Evolutionary conservation across 2,113 vertebrate species (phyloP), one percentile per base, ranked within the genome.

Genomic region (Rhinoptilus africanus): DNA sequence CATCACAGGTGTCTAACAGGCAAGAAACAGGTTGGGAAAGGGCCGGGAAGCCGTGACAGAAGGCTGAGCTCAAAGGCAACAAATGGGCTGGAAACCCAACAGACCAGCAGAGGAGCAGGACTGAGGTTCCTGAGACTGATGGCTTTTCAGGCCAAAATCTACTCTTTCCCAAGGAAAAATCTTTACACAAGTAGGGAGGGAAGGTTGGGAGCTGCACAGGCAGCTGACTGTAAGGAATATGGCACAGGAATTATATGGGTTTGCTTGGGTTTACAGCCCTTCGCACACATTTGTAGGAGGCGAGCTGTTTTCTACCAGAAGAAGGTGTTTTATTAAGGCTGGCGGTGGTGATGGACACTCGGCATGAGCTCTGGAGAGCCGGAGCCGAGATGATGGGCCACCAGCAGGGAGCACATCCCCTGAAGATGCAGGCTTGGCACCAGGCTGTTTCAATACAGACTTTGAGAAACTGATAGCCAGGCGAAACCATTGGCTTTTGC

Each of bases 171-270:
- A 69, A 27, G 59, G 27, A 80, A 51, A 89, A 83, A 32, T 47
- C 35, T 83, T 79, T 63, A 53, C 37, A 35, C 32, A 32, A 54
- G 47, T 22, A 57, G 41, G 17, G 22, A 41, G 30, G 20, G 20
- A 89, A 80, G 10, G 17, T 0, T 59, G 28, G 63, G 63, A 73
- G 34, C 39, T 89, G 43, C 9, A 3, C 17, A 34, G 48, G 6
- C 2, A 3, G 14, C 53, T 76, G 67, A 34, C 26, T 1, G 1
- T 35, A 69, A 87, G 30, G 35, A 84, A 35, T 22, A 43, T 0
- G 0, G 41, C 41, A 37, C 28, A 13, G 12, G 48, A 26, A 63
- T n/a, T 28, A 23, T 6, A n/a, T 0, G 2, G 10, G 12, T 51
- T 76, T 75, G 22, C 50, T 51, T 51, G 37, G 34, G 12, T 51